phyloP scores from a whole-genome alignment of 2,888 invertebrate species.

The Galerucella nymphaeae region DNA sequence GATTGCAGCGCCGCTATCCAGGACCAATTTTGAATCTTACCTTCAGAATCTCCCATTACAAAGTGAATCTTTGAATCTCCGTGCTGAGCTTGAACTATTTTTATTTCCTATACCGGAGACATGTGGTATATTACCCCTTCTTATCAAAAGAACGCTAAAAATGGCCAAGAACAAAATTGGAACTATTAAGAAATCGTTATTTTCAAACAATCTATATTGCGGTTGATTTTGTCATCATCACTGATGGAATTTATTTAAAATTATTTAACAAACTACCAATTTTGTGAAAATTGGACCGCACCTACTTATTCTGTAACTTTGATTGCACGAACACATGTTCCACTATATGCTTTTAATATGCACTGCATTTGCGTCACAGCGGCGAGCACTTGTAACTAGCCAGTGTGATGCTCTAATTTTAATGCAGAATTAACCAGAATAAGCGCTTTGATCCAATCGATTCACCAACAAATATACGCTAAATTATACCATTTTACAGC shows the following conservation, averaged over 20 bases:
- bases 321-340: slow-evolving; percentile 62
- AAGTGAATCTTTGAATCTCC: too few relatives aligned
- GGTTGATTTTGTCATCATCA: neutral
- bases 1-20: too few relatives aligned
- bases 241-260: slow-evolving; percentile 10
- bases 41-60: too few relatives aligned
- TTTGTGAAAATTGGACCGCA: slow-evolving; percentile 52
- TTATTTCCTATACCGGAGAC: too few relatives aligned
- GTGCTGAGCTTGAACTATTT: too few relatives aligned
- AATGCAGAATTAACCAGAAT: slow-evolving; percentile 57
- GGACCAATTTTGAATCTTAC: too few relatives aligned
- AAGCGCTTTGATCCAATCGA: slow-evolving; percentile 58
- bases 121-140: too few relatives aligned
- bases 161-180: too few relatives aligned
- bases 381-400: slow-evolving; percentile 33
- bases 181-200: too few relatives aligned
- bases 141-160: too few relatives aligned
- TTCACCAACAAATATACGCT: slow-evolving; percentile 59
- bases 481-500: slow-evolving; percentile 56
- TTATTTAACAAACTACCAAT: slow-evolving; percentile 26
- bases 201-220: neutral
- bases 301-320: slow-evolving; percentile 60
- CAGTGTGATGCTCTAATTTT: slow-evolving; percentile 52
- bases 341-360: slow-evolving; percentile 59
- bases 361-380: slow-evolving; percentile 53